phyloP scores from a whole-genome alignment of 2,797 vertebrate genomes.

The Onychomys leucogaster region DNA sequence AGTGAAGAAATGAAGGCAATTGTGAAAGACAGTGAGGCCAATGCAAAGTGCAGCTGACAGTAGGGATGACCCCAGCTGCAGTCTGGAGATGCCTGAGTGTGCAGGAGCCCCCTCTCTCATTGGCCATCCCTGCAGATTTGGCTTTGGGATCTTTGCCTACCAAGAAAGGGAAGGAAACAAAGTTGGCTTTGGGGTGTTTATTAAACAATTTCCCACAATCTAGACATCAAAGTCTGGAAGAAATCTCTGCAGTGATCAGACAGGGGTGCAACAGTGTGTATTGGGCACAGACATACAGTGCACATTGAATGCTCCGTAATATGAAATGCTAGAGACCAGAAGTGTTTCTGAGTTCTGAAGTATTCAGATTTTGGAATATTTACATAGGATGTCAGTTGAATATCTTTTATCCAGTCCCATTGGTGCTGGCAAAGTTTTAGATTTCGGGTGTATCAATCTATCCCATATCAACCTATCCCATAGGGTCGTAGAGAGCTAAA shows the following conservation, averaged over 20 bases:
- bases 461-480: neutral
- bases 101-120: accelerated
- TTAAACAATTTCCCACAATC: neutral
- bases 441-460: neutral
- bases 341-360: neutral
- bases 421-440: neutral
- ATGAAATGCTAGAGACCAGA: neutral
- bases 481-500: accelerated
- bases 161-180: accelerated
- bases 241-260: neutral
- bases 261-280: accelerated
- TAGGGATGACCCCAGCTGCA: accelerated
- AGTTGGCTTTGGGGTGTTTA: neutral
- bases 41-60: neutral
- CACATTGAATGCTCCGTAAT: neutral
- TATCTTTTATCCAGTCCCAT: neutral
- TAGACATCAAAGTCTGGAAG: neutral
- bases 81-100: accelerated
- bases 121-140: accelerated
- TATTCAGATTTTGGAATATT: neutral
- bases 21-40: neutral
- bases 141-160: neutral
- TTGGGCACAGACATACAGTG: neutral
- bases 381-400: accelerated
- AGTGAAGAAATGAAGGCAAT: neutral